These are phyloP conservation scores for Automeris io DNA, from an alignment of 2,888 invertebrate genomes.

Conservation along the genomic window DNA sequence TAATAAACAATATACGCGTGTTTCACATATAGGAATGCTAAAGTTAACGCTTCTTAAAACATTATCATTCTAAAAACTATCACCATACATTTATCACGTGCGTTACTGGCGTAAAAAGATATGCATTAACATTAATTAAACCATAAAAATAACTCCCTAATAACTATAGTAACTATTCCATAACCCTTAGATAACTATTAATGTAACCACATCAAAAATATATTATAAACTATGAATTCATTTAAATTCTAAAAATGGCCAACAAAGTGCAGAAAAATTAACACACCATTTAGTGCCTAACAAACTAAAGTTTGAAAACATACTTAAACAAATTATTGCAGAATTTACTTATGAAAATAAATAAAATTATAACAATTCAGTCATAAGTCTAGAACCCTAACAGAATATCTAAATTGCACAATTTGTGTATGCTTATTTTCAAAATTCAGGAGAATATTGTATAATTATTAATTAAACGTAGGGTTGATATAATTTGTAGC, in stretches of 20 bases:
- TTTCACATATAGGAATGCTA: too few relatives aligned
- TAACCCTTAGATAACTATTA: conserved; percentile 55
- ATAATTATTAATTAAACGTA: too few relatives aligned
- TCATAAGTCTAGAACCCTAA: background rate
- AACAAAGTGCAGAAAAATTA: conserved; percentile 59
- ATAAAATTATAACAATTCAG: background rate
- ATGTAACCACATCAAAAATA: conserved; percentile 53
- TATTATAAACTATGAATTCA: conserved; percentile 31
- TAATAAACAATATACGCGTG: conserved; percentile 35
- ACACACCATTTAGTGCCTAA: conserved; percentile 61
- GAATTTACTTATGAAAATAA: background rate
- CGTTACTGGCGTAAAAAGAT: conserved; percentile 64
- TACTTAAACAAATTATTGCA: conserved; percentile 1
- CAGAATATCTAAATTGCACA: background rate
- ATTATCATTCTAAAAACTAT: conserved; percentile 37
- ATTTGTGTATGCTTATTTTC: too few relatives aligned
- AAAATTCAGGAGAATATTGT: too few relatives aligned
- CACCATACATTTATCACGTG: conserved; percentile 70
- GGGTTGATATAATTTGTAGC: too few relatives aligned
- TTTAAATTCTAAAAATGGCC: conserved; percentile 57
- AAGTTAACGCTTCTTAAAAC: conserved; percentile 20
- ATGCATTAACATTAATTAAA: conserved; percentile 58
- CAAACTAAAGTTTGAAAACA: conserved; percentile 34
- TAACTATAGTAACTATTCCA: conserved; percentile 49
- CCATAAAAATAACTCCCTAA: conserved; percentile 34